A percentile compares a stretch with the other conserved stretches of the same genome.
Evolutionary conservation across 2,888 invertebrate genomes (phyloP).

Genomic region (Eupelmus urozonus): DNA sequence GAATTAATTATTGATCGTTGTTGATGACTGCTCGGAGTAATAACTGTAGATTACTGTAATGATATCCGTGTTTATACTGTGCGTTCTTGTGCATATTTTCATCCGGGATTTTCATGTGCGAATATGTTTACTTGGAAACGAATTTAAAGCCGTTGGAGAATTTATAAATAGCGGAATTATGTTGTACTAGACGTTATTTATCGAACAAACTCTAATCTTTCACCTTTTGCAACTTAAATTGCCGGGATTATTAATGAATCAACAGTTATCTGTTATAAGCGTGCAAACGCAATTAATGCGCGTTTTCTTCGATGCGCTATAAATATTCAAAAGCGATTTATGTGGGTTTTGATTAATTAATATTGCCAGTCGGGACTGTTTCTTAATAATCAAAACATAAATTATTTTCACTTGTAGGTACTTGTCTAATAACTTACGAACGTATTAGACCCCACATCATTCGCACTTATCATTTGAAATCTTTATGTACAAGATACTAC

Average conservation of each 20-base stretch:
- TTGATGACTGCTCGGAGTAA: constrained; percentile 22
- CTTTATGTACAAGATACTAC: too few species aligned
- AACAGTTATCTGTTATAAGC: background rate
- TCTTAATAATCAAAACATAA: background rate
- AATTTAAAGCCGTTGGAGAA: background rate
- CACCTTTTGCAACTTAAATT: background rate
- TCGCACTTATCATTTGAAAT: too few species aligned
- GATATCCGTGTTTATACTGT: background rate
- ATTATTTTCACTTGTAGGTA: background rate
- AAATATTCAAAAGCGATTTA: background rate
- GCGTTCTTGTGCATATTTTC: constrained; percentile 14
- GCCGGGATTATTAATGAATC: background rate
- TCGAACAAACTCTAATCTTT: background rate
- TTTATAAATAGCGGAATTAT: background rate
- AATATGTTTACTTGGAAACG: background rate
- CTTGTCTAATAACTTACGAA: too few species aligned
- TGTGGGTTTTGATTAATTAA: background rate
- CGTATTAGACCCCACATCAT: too few species aligned
- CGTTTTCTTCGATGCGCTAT: background rate
- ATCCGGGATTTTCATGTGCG: constrained; percentile 7
- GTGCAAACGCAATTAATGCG: background rate
- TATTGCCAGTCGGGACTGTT: background rate
- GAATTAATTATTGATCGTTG: constrained; percentile 23
- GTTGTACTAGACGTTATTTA: background rate
- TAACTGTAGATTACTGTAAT: constrained; percentile 21